A percentile compares a stretch with the other conserved stretches of the same genome.
These are phyloP conservation scores for Pseudocheirus occidentalis DNA, from an alignment of 2,797 vertebrate species.

Conservation along the genomic window DNA sequence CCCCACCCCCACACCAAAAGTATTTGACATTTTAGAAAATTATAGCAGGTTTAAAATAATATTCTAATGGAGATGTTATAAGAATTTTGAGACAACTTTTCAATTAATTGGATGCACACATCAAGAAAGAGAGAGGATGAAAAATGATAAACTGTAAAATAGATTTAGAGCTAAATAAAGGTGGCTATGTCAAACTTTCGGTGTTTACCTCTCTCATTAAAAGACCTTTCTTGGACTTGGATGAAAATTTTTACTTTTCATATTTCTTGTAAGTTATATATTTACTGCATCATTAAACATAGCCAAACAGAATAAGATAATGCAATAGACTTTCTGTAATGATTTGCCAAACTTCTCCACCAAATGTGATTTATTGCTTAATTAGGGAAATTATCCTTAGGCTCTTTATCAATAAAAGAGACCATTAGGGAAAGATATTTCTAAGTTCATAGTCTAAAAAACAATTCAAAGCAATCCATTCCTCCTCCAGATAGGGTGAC, in stretches of 20 bases:
- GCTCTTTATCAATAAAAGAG: conserved; percentile 68
- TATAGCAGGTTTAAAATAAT: neutral
- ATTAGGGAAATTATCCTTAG: conserved; percentile 76
- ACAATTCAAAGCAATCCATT: conserved; percentile 70
- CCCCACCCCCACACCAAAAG: neutral
- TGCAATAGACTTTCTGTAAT: conserved; percentile 28
- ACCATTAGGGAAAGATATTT: conserved; percentile 73
- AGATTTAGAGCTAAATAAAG: neutral
- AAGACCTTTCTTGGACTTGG: conserved; percentile 42
- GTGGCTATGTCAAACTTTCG: conserved; percentile 28
- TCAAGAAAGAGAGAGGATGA: neutral
- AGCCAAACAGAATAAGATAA: conserved; percentile 39
- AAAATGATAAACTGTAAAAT: neutral
- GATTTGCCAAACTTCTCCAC: conserved; percentile 67
- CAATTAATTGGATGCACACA: neutral
- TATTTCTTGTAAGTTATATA: neutral
- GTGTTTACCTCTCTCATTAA: neutral
- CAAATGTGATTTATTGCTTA: conserved; percentile 77
- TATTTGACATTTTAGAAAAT: neutral
- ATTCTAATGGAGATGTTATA: neutral
- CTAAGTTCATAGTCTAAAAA: conserved; percentile 58
- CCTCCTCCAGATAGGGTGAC: conserved; percentile 53
- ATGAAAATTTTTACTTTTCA: conserved; percentile 40
- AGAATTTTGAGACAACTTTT: neutral
- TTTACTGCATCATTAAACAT: neutral